Base-by-base conservation (phyloP, 1,140 invertebrate genomes). In the Alviniconcha marisindica region DNA sequence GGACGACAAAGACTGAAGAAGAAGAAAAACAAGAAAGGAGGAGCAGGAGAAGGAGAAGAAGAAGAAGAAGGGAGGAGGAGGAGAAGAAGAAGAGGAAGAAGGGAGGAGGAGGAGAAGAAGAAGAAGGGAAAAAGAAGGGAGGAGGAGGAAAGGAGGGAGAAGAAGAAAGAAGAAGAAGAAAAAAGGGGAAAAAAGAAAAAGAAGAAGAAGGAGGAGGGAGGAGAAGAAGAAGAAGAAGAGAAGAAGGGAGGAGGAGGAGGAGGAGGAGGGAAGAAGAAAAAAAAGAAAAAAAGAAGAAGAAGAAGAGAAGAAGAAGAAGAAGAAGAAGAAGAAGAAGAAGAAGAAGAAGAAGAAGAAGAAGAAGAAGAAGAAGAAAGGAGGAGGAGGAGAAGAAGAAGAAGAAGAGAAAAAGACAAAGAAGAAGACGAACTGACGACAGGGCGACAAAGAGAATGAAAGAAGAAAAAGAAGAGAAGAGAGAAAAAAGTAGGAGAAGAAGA, bases 321-420 rank as follows among this genome's bases (percentile, higher is more conserved):
- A 60, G 56, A 60, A 60, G 56, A 60, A 60, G 56, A 60, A 60
- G 56, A 60, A 60, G 56, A 60, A 60, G 56, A 60, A 60, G 56
- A 60, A 60, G 56, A 60, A 60, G 56, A 60, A 60, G 56, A 60
- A 60, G 56, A 60, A 60, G 56, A 60, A n/a, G 56, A 60, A 60
- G 56, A 28, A 60, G 56, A 60, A 60, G 56, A 60, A 21, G n/a
- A 60, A 1, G 1, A 60, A 28, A 24, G 1, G 21, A 1, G 48
- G 48, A 51, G 21, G 48, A 51, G 48, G 21, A 21, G 21, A 21
- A 51, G n/a, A n/a, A 51, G 48, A 51, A 51, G 48, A 51, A 21
- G 48, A 51, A 21, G 48, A 51, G 48, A 28, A 60, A 2, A 1
- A 60, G 56, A 28, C 15, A 24, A 28, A 60, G 56, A 1, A 60